Evolutionary conservation across 2,888 invertebrate species (phyloP).

Genomic region (Drosophila greeni): DNA sequence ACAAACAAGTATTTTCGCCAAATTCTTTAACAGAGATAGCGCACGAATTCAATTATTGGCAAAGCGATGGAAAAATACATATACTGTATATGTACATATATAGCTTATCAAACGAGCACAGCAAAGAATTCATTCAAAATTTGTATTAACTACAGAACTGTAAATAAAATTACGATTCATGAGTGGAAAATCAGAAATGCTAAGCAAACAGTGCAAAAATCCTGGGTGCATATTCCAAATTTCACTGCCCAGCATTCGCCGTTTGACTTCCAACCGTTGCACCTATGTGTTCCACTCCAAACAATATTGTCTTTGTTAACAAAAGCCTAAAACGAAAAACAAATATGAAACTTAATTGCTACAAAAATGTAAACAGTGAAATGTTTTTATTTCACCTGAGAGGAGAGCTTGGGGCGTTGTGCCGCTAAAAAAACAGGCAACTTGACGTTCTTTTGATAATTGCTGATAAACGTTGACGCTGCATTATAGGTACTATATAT

Average conservation of each 20-base stretch:
- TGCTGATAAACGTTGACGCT: conserved; percentile 56
- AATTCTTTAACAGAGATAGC: conserved; percentile 26
- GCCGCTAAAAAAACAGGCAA: conserved; percentile 57
- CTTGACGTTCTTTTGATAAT: conserved; percentile 49
- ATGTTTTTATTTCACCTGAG: conserved; percentile 49
- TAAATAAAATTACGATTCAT: neutral
- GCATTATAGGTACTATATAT: conserved; percentile 24
- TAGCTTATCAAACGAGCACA: neutral
- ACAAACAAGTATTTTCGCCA: neutral
- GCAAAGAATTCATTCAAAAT: neutral
- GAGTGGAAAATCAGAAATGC: neutral
- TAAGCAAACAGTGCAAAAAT: neutral
- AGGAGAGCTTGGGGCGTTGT: conserved; percentile 47
- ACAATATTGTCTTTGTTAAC: conserved; percentile 54
- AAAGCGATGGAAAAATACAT: neutral
- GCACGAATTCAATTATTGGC: conserved; percentile 11
- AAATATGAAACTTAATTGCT: conserved; percentile 41
- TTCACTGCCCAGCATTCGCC: conserved; percentile 5
- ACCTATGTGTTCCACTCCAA: conserved; percentile 20
- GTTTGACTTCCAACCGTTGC: conserved; percentile 26
- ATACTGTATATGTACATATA: neutral
- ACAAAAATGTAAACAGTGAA: conserved; percentile 50
- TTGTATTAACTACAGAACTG: neutral
- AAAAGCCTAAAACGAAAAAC: conserved; percentile 21
- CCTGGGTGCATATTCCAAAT: conserved; percentile 6